Base-by-base conservation (phyloP, 2,113 vertebrate genomes). In the Quiscalus mexicanus region DNA sequence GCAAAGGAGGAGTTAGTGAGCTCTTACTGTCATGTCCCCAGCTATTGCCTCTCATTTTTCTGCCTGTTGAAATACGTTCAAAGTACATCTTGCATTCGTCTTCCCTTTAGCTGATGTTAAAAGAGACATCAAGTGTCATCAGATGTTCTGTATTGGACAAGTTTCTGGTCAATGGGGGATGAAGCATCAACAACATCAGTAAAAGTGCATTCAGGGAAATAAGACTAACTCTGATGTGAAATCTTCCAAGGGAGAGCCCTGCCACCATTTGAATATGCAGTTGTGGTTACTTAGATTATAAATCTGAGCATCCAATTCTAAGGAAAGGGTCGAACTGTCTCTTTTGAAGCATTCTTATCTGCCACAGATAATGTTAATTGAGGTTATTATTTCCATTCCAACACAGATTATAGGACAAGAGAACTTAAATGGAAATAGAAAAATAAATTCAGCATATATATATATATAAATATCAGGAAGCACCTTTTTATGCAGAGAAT, bases 341-440 rank as follows among this genome's bases (percentile, higher is more conserved):
- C 76, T 94, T 96, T 90, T 92, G 87, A 97, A 93, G 74, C 90
- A 79, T 65, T 89, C 76, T 97, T 94, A 97, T 94, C 94, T 96
- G 91, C 62, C 87, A 97, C 87, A 93, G 92, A 95, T 95, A 97
- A 98, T 92, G 86, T 90, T 96, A 97, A 84, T 37, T 89, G 79
- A 80, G 96, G 96, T 96, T 95, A 97, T 97, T 97, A 97, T 97
- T 98, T 98, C 83, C 93, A 93, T 97, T 95, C 90, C 89, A 95
- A 84, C 45, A 87, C 23, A 93, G 84, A 97, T 96, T 97, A 97
- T 86, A 92, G 88, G 77, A 96, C 90, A 96, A 82, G 69, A 96
- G 94, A 96, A 84, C 25, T 97, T 97, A 97, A 96, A 91, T 94
- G 81, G 35, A 97, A 98, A 97, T 97, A 90, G 95, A 97, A 98